Percentiles rank a stretch among this genome's conserved stretches.
Conservation (phyloP, 2,113 vertebrate species). For the Bettongia penicillata region DNA sequence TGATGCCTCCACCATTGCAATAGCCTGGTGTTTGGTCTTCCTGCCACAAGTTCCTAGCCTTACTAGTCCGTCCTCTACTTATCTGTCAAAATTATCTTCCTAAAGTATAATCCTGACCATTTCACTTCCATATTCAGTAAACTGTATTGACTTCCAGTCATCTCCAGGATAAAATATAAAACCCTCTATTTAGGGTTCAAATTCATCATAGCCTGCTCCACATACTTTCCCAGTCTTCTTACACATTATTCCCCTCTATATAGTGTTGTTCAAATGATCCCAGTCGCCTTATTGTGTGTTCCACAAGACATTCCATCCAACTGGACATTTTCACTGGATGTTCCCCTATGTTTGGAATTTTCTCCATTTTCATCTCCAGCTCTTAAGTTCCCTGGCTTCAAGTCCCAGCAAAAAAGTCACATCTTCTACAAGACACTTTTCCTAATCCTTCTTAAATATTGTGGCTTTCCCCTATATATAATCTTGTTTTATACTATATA, state of each 20-base stretch:
- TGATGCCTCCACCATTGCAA: not conserved
- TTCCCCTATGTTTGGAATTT: not conserved
- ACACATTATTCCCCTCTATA: fast-evolving
- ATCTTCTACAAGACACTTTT: not conserved
- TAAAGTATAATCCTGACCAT: too few relatives aligned
- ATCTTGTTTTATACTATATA: not conserved
- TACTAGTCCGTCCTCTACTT: too few relatives aligned
- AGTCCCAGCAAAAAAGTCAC: not conserved
- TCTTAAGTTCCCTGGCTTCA: not conserved
- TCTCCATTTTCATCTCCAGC: not conserved
- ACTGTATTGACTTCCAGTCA: too few relatives aligned
- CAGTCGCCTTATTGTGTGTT: not conserved
- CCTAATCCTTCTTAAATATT: not conserved
- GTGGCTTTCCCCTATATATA: not conserved
- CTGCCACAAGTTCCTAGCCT: not conserved
- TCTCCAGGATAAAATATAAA: too few relatives aligned
- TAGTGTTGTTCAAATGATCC: not conserved
- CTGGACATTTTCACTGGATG: not conserved
- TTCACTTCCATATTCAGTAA: too few relatives aligned
- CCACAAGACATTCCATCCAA: not conserved
- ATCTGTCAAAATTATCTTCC: too few relatives aligned
- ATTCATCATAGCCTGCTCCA: too few relatives aligned
- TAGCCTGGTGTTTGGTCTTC: not conserved
- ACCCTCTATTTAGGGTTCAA: too few relatives aligned
- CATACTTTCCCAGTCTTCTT: not conserved